Evolutionary conservation across 2,113 vertebrate genomes (phyloP).

Genomic region (Stigmatopora argus): DNA sequence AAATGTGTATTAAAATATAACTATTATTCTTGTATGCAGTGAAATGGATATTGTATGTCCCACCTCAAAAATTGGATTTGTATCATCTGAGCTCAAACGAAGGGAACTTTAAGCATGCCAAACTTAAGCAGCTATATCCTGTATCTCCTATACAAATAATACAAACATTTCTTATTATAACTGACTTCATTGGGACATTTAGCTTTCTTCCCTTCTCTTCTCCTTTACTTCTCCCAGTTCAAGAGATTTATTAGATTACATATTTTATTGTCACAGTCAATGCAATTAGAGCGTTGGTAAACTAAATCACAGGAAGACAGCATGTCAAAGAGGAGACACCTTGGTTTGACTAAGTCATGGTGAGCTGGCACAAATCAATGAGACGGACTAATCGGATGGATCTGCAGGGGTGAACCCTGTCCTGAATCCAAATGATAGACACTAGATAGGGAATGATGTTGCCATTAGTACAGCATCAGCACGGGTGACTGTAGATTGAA

Average conservation of each 20-base stretch:
- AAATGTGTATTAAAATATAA: constrained; percentile 15
- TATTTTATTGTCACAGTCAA: constrained; percentile 71
- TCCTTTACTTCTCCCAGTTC: constrained; percentile 50
- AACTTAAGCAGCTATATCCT: constrained; percentile 8
- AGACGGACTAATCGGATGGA: constrained; percentile 67
- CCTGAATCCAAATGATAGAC: constrained; percentile 66
- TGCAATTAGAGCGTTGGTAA: constrained; percentile 69
- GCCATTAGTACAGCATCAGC: constrained; percentile 58
- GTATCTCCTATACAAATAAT: constrained; percentile 32
- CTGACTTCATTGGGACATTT: constrained; percentile 41
- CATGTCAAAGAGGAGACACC: constrained; percentile 70
- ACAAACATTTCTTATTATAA: constrained; percentile 49
- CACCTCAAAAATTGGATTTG: constrained; percentile 3
- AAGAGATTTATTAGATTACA: constrained; percentile 70
- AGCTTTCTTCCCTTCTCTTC: constrained; percentile 15
- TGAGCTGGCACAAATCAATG: constrained; percentile 66
- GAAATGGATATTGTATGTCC: constrained; percentile 2
- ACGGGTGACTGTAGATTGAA: constrained; percentile 40
- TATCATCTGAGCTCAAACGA: constrained; percentile 11
- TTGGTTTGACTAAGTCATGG: constrained; percentile 68
- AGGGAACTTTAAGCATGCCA: constrained; percentile 1
- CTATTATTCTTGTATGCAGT: constrained; percentile 17
- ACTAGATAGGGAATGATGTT: constrained; percentile 59
- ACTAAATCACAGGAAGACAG: constrained; percentile 67
- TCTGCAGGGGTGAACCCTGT: constrained; percentile 57